Conservation (phyloP, 2,797 vertebrate species). For the Hoplostethus mediterraneus region DNA sequence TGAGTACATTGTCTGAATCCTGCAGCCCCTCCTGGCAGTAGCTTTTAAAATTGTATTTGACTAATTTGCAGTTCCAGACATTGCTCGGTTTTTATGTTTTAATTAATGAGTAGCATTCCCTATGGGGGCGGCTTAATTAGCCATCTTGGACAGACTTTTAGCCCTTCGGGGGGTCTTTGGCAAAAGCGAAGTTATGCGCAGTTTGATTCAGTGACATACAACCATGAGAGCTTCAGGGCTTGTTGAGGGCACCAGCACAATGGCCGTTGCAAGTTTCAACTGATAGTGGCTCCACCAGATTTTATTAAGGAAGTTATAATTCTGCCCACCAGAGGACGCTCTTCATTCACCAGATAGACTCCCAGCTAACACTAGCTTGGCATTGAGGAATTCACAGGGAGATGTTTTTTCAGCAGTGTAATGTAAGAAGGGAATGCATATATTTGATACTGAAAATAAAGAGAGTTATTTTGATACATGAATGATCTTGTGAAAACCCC, state of each 20-base stretch:
- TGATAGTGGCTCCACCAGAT: neutral
- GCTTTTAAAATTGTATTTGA: conserved; percentile 42
- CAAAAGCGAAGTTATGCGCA: conserved; percentile 10
- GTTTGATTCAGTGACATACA: conserved; percentile 19
- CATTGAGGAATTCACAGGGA: neutral
- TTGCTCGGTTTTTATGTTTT: conserved; percentile 36
- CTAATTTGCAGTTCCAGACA: conserved; percentile 23
- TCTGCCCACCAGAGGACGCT: conserved; percentile 54
- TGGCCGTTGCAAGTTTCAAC: neutral
- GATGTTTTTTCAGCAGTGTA: neutral
- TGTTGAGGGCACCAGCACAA: neutral
- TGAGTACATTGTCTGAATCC: conserved; percentile 14
- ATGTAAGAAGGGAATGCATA: neutral
- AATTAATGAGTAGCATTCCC: conserved; percentile 46
- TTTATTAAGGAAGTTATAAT: neutral
- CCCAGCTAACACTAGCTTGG: neutral
- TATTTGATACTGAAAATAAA: conserved; percentile 2
- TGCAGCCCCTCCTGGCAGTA: conserved; percentile 19
- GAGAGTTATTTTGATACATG: neutral
- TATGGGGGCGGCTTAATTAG: conserved; percentile 35
- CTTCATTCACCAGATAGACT: conserved; percentile 14
- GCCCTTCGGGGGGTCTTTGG: conserved; percentile 22
- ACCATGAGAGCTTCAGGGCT: neutral
- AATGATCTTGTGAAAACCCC: too few species aligned
- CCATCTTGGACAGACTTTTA: conserved; percentile 29